These are phyloP conservation scores for Dicyrtoma fusca DNA, from an alignment of 2,888 invertebrate genomes.

Conservation along the genomic window DNA sequence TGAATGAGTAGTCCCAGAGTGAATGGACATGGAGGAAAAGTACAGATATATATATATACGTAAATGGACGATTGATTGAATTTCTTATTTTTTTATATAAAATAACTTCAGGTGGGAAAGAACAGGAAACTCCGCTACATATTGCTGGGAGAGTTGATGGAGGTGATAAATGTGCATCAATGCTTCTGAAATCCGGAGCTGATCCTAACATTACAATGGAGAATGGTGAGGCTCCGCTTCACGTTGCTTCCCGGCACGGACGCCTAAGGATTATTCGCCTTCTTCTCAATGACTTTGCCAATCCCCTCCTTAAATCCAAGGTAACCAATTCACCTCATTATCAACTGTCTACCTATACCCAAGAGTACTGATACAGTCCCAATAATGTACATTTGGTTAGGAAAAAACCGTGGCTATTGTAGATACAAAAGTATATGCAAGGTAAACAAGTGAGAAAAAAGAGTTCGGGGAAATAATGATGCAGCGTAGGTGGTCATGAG, in stretches of 20 bases:
- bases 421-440: no score
- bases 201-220: constrained; percentile 93
- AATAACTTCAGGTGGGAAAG: constrained; percentile 71
- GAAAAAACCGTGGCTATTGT: no score
- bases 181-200: constrained; percentile 97
- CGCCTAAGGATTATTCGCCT: constrained; percentile 83
- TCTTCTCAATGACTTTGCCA: constrained; percentile 90
- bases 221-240: constrained; percentile 96
- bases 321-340: constrained; percentile 61
- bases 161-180: constrained; percentile 90
- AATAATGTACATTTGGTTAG: no score
- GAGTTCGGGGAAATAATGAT: no score
- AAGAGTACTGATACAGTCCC: no score
- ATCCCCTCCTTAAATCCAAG: constrained; percentile 88
- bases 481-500: no score
- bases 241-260: constrained; percentile 80
- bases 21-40: no score
- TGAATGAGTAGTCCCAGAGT: no score
- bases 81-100: no score
- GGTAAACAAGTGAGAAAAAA: no score
- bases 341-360: no score
- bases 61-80: constrained; percentile 2
- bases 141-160: constrained; percentile 93
- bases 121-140: constrained; percentile 93
- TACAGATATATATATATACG: no score